Evolutionary conservation across 2,113 vertebrate genomes (phyloP).

Genomic region (Ranitomeya imitator): DNA sequence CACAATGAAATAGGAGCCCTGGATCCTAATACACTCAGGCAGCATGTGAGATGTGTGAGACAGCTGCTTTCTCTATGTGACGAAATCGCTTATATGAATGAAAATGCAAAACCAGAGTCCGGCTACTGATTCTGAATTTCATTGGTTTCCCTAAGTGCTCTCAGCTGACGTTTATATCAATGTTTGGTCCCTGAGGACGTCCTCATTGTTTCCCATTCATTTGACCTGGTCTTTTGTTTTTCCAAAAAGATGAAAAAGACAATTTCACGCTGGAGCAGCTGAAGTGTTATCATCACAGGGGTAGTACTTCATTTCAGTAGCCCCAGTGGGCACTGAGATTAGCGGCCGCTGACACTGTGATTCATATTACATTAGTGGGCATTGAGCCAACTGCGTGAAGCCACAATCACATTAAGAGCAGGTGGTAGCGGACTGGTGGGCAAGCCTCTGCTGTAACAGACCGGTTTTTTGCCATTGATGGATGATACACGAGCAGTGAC

Average conservation of each 20-base stretch:
- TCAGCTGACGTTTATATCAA: slow-evolving; percentile 33
- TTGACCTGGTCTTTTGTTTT: neutral
- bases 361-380: neutral
- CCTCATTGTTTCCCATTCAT: slow-evolving; percentile 4
- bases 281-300: slow-evolving; percentile 2
- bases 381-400: neutral
- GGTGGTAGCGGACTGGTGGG: neutral
- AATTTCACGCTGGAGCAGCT: slow-evolving; percentile 25
- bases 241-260: neutral
- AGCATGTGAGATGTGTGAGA: slow-evolving; percentile 20
- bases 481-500: neutral
- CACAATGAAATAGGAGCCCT: slow-evolving; percentile 1
- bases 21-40: neutral
- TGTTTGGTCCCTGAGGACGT: neutral
- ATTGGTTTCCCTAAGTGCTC: slow-evolving; percentile 32
- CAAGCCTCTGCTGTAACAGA: neutral
- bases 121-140: slow-evolving; percentile 1
- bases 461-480: neutral
- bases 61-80: slow-evolving; percentile 24
- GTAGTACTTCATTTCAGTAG: neutral
- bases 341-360: slow-evolving; percentile 4
- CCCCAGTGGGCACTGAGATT: slow-evolving; percentile 26
- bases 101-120: neutral
- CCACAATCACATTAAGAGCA: slow-evolving; percentile 18
- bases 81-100: slow-evolving; percentile 28